Evolutionary conservation across 2,113 vertebrate genomes (phyloP), one percentile per base, ranked within the genome.

Genomic region (Oncorhynchus kisutch): DNA sequence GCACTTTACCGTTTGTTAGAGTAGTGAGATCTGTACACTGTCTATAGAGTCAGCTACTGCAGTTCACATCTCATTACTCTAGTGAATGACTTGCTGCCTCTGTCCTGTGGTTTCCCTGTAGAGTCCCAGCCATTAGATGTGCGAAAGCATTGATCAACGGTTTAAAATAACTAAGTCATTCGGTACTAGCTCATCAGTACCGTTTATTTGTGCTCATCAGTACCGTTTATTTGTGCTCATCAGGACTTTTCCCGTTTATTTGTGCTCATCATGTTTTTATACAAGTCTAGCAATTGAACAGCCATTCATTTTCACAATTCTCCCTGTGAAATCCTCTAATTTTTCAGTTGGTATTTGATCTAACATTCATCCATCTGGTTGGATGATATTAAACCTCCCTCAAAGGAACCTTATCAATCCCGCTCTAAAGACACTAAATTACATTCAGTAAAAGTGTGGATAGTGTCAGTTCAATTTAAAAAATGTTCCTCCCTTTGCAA

Each of bases 381-480:
- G 7, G 64, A 5, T 24, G 68, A 74, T 29, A 75, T 80, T 54
- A 78, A 5, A 65, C 78, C 48, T 79, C 78, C 16, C 54, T 72
- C 69, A 84, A 72, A 70, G 70, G 62, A 84, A 73, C 70, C 71
- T 75, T 83, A 78, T 81, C 54, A 67, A 59, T 77, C 27, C 0
- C 18, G 67, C 29, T 11, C 39, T 62, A 77, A 62, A 76, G 76
- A 81, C 22, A 18, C 67, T 34, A 64, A 51, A 65, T 78, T 77
- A 48, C 20, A 72, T 86, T 31, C 11, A 14, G 71, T 77, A 86
- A 80, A 81, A 84, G 31, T 66, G 59, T 29, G 20, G 68, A 72
- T 76, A 81, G 88, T 87, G 83, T 85, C 7, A 88, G 87, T 91
- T 73, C 49, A 81, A 48, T 75, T 76, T 62, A 79, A 27, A 31